Evolutionary conservation across 2,797 vertebrate genomes (phyloP), one percentile per base, ranked within the genome.

Genomic region (Rachycentron canadum): DNA sequence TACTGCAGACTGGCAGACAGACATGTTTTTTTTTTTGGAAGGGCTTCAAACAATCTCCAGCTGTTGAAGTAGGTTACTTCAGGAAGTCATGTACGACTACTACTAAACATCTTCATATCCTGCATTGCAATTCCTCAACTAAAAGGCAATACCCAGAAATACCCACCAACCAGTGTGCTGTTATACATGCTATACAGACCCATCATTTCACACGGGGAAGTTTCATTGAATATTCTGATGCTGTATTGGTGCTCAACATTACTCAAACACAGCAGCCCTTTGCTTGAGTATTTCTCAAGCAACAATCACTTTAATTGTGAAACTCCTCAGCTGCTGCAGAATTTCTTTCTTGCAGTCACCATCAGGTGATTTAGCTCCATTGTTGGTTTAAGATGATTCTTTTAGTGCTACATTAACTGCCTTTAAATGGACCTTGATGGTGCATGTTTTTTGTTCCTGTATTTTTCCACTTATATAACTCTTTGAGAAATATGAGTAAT

Each of bases 351-450:
- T 83, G 52, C n/a, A 53, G 53, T 74, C 50, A 19, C 60, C 40
- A 25, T 60, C 3, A 30, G 64, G n/a, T 70, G 63, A 73, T 69
- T 79, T 60, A 68, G 47, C 43, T 34, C 64, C 30, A 34, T 77
- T 82, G 50, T 80, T 83, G 64, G 49, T 56, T 55, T 53, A 53
- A 84, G 43, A 12, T 23, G 53, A 77, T 80, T 53, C 19, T 62
- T 30, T 19, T 12, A 34, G 13, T 53, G 49, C 49, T 34, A 17
- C 62, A 70, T 58, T 74, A 2, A 70, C 40, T 60, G 30, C 26
- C 50, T 70, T 74, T 40, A 62, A 86, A 68, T 34, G 43, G 30
- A 34, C 14, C 41, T 59, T n/a, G 14, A 73, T 72, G 25, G 4
- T 53, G 1, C 5, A 14, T 53, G 43, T 7, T 55, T 77, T 23